Base-by-base conservation (phyloP, 2,797 vertebrate species). In the Lepilemur ruficaudatus region DNA sequence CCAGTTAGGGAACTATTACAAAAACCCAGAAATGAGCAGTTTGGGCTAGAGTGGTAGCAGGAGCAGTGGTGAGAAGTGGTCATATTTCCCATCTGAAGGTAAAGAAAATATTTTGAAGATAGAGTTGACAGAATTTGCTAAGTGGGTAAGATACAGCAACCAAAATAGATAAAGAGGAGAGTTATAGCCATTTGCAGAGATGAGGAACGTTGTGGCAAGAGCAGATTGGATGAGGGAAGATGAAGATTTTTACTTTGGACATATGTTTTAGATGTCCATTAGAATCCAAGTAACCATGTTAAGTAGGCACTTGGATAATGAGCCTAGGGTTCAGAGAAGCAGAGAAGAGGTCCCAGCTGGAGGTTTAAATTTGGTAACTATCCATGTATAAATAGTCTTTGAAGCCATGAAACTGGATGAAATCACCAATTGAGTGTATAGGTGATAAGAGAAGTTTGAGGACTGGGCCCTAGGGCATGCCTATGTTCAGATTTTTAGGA, bases 71-170 rank as follows among this genome's bases (percentile, higher is more conserved):
- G 20, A 59, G 35, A 61, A 91, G 23, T 65, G 32, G 30, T 83
- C n/a, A 23, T 28, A 55, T 72, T 88, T 75, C 70, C 35, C 52
- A 1, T 92, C 8, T n/a, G 20, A 92, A 82, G 70, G 28, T 75
- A 94, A 12, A 84, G 35, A 83, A 75, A 69, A 12, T 83, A 46
- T 92, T 89, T 95, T 90, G 32, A 89, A 88, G 43, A 41, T 23
- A 87, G 57, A 80, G 15, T 30, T 94, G n/a, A 76, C 28, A 57
- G 32, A 90, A 86, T 94, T 91, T 91, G 41, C 35, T n/a, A 67
- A 91, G 15, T 75, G 43, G 35, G 3, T 55, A 61, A 88, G 32
- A 90, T n/a, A 75, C 30, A 6, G 61, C 72, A 57, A 91, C 43
- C 43, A 46, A 35, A 94, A 55, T 41, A 90, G 35, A 59, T 83